Conservation (phyloP, 2,113 vertebrate genomes). For the Anser cygnoides region DNA sequence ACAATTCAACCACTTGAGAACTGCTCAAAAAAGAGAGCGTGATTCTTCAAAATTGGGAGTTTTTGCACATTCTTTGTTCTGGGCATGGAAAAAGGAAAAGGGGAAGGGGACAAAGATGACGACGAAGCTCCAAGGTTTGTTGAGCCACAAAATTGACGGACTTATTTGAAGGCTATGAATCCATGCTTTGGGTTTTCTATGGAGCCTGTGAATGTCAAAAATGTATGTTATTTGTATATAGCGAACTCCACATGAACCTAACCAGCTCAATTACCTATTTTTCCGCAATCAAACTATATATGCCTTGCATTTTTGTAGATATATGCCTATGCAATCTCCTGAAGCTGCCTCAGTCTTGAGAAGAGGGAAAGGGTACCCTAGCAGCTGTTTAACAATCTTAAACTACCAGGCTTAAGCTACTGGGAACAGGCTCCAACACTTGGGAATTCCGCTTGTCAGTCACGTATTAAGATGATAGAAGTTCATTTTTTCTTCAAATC, state of each 20-base stretch:
- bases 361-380: not conserved
- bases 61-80: not conserved
- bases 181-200: not conserved
- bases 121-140: not conserved
- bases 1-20: not conserved
- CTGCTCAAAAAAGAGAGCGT: not conserved
- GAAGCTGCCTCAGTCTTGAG: not conserved
- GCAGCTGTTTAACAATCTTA: not conserved
- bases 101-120: not conserved
- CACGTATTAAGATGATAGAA: rapidly evolving
- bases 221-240: not conserved
- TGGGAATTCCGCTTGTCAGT: not conserved
- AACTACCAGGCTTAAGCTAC: not conserved
- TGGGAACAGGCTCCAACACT: not conserved
- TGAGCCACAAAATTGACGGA: not conserved
- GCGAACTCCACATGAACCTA: not conserved
- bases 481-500: not conserved
- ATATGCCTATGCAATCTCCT: not conserved
- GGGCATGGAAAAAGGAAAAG: not conserved
- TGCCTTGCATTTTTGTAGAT: not conserved
- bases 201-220: not conserved
- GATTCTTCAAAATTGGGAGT: not conserved
- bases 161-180: not conserved
- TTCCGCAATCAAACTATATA: not conserved
- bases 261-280: not conserved